Evolutionary conservation across 2,113 vertebrate genomes (phyloP).

Genomic region (Meleagris gallopavo): DNA sequence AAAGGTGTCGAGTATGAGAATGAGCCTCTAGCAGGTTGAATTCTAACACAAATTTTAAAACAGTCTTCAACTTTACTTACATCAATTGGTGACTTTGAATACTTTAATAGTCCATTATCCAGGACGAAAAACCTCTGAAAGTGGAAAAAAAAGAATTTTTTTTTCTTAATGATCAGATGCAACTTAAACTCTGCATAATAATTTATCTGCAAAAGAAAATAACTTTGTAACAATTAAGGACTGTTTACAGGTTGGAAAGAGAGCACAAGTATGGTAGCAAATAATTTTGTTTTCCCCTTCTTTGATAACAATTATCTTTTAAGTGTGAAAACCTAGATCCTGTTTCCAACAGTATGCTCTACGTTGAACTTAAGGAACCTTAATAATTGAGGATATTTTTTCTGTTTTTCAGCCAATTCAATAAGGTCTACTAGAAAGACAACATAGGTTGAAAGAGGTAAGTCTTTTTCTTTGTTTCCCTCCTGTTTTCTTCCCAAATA

Average conservation of each 20-base stretch:
- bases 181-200: not conserved
- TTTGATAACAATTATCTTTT: not conserved
- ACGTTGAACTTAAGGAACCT: not conserved
- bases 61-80: conserved; percentile 84
- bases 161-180: not conserved
- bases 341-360: not conserved
- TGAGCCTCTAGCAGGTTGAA: not conserved
- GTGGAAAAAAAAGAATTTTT: not conserved
- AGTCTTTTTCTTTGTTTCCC: not conserved
- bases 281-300: not conserved
- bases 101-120: conserved; percentile 99
- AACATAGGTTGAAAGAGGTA: not conserved
- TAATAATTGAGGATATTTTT: not conserved
- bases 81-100: conserved; percentile 97
- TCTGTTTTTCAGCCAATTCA: not conserved
- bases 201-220: not conserved
- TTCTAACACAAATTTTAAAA: conserved; percentile 29
- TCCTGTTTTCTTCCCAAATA: not conserved
- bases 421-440: not conserved
- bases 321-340: not conserved
- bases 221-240: not conserved
- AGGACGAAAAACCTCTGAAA: conserved; percentile 96
- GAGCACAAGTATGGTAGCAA: not conserved
- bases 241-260: not conserved
- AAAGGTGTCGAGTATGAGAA: not conserved